Base-by-base conservation (phyloP, 2,888 invertebrate species). In the Leptura quadrifasciata region DNA sequence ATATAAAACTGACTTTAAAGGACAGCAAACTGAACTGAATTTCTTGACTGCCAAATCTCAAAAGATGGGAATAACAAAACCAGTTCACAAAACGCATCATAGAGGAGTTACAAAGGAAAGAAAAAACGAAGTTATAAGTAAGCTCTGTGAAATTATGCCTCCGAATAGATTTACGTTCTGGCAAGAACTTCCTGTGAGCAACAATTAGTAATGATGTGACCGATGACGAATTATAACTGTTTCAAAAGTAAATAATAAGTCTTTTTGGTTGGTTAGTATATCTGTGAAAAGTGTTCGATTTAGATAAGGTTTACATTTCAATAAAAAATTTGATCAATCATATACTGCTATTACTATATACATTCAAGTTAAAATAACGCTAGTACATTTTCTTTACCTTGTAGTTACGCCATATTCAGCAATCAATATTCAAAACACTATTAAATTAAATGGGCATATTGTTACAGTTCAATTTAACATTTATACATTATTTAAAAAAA, bases 371-470 rank as follows among this genome's bases (percentile, higher is more conserved):
- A 31, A 31, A 31, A 31, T 31, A 31, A 31, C 31, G 31, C 31
- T 31, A 31, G 8, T 31, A 31, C 8, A 31, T 31, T 18, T 24
- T 15, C 9, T 8, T 21, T 17, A 57, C 27, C 8, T 60, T 60
- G 27, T 27, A 60, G 27, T 24, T 60, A 60, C 60, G 60, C 60
- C 60, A 24, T 60, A 21, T 27, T 60, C 15, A 24, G n/a, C 27
- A 24, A 27, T 21, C 27, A 27, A 21, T 60, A 24, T 60, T 24
- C 60, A 57, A 60, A 24, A 60, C 57, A 21, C 21, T 60, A 24
- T 60, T 60, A 60, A 27, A 60, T 21, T 21, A 60, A 60, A 60
- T 24, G n/a, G n/a, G n/a, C n/a, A n/a, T n/a, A n/a, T n/a, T n/a
- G n/a, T n/a, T n/a, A n/a, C n/a, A n/a, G n/a, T n/a, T n/a, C n/a